Percentiles rank a stretch among this genome's conserved stretches.
Conservation (phyloP, 2,888 invertebrate genomes). For the Argyresthia goedartella region DNA sequence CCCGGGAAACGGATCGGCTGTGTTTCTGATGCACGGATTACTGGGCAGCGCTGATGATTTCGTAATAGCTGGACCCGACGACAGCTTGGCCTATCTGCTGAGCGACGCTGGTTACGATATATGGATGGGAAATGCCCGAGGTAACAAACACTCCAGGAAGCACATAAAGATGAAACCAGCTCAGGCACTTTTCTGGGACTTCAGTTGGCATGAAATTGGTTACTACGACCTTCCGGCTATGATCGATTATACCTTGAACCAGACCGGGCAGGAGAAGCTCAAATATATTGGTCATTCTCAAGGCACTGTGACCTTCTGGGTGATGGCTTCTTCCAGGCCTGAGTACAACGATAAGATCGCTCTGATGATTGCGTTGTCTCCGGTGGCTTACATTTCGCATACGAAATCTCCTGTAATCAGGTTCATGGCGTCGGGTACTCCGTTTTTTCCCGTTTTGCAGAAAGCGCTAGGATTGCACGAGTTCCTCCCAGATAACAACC, state of each 20-base stretch:
- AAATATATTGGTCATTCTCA: slow-evolving; percentile 81
- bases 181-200: slow-evolving; percentile 73
- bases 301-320: slow-evolving; percentile 73
- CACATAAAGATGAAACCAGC: slow-evolving; percentile 50
- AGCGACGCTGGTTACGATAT: slow-evolving; percentile 77
- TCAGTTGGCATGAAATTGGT: slow-evolving; percentile 87
- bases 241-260: slow-evolving; percentile 77
- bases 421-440: slow-evolving; percentile 29
- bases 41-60: slow-evolving; percentile 44
- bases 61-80: slow-evolving; percentile 33
- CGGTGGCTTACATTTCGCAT: slow-evolving; percentile 65
- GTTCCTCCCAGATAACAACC: slow-evolving; percentile 71
- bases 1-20: slow-evolving; percentile 29
- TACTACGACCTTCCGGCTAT: slow-evolving; percentile 82
- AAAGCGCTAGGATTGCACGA: slow-evolving; percentile 68
- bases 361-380: slow-evolving; percentile 69
- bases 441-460: slow-evolving; percentile 23
- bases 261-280: slow-evolving; percentile 46
- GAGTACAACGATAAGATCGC: slow-evolving; percentile 69
- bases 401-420: slow-evolving; percentile 38
- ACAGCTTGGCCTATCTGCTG: slow-evolving; percentile 52
- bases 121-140: slow-evolving; percentile 85
- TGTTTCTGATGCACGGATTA: slow-evolving; percentile 49
- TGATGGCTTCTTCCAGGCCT: slow-evolving; percentile 62
- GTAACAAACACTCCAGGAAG: slow-evolving; percentile 74